Conservation (phyloP, 2,888 invertebrate species). For the Malthinus flaveolus region DNA sequence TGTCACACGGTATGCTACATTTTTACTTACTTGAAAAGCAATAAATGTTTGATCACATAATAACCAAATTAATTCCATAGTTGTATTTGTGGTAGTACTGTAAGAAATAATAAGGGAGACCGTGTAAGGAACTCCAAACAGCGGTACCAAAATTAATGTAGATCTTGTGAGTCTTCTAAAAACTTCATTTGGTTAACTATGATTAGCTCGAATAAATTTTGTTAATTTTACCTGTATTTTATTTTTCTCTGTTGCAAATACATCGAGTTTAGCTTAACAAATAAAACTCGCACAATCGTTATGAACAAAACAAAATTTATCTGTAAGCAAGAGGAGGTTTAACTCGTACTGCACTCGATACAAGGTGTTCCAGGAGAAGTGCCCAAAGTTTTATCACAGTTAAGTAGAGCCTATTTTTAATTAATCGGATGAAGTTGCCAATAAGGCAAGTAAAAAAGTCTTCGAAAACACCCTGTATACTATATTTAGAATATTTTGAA, state of each 20-base stretch:
- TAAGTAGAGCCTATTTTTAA: too few species aligned
- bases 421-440: too few species aligned
- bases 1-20: too few species aligned
- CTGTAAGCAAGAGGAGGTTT: constrained; percentile 52
- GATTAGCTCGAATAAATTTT: neutral
- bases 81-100: constrained; percentile 52
- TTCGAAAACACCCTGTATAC: too few species aligned
- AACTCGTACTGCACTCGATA: too few species aligned
- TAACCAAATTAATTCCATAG: constrained; percentile 63
- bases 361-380: too few species aligned
- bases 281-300: constrained; percentile 62
- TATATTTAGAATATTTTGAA: too few species aligned
- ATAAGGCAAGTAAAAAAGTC: too few species aligned
- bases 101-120: constrained; percentile 61
- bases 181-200: constrained; percentile 10
- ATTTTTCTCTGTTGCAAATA: constrained; percentile 61
- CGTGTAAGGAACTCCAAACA: constrained; percentile 68
- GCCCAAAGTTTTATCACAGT: too few species aligned
- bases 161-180: constrained; percentile 64
- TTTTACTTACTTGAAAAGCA: constrained; percentile 63
- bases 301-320: constrained; percentile 66
- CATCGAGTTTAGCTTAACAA: constrained; percentile 61
- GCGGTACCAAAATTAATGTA: constrained; percentile 66
- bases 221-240: constrained; percentile 60
- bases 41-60: constrained; percentile 68